A percentile compares a stretch with the other conserved stretches of the same genome.
These are phyloP conservation scores for Leptopilina boulardi DNA, from an alignment of 1,140 invertebrate genomes.

Conservation along the genomic window DNA sequence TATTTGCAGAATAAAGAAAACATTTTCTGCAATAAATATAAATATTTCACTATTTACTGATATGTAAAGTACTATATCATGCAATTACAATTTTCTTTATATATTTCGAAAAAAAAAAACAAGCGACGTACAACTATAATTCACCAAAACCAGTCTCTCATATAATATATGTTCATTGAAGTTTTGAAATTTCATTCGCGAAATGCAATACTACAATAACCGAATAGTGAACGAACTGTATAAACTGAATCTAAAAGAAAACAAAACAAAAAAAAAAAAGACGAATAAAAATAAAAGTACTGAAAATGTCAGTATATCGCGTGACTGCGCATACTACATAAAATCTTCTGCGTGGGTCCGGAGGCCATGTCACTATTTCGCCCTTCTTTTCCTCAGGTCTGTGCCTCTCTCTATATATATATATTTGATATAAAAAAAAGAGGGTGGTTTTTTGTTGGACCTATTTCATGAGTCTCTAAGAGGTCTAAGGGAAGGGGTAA, in stretches of 20 bases:
- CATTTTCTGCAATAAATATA: no score
- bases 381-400: slow-evolving; percentile 42
- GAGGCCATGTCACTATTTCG: slow-evolving; percentile 52
- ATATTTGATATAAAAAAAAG: neutral
- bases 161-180: no score
- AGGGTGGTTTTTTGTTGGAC: slow-evolving; percentile 15
- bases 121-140: no score
- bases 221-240: neutral
- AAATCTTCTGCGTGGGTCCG: slow-evolving; percentile 65
- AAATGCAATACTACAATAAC: neutral
- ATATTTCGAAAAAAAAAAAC: no score
- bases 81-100: no score
- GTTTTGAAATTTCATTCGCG: no score
- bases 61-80: no score
- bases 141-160: no score
- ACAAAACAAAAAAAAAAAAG: no score
- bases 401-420: no score
- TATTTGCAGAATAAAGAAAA: no score
- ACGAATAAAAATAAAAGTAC: slow-evolving; percentile 18
- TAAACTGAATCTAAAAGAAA: neutral
- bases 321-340: slow-evolving; percentile 61
- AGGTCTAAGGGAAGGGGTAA: slow-evolving; percentile 50
- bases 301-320: slow-evolving; percentile 43
- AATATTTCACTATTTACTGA: no score
- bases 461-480: slow-evolving; percentile 46